These are phyloP conservation scores for Nycticebus coucang DNA, from an alignment of 2,113 vertebrate genomes.

Conservation along the genomic window DNA sequence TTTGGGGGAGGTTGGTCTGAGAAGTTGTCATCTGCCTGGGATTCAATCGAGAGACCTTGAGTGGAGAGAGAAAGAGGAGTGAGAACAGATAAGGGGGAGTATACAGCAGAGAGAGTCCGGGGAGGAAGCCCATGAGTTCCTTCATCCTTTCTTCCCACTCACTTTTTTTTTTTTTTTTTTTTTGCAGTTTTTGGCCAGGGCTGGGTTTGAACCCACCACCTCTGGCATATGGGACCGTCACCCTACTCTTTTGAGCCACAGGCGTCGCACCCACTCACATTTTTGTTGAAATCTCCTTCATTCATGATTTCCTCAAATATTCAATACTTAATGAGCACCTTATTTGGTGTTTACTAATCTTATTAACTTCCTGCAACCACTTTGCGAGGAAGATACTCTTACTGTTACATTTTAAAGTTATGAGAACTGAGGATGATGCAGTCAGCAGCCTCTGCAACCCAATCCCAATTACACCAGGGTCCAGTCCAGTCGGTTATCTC, in stretches of 20 bases:
- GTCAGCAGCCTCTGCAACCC: no score
- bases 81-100: background rate
- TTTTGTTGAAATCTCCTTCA: background rate
- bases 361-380: background rate
- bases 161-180: background rate
- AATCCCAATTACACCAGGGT: background rate
- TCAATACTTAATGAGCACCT: background rate
- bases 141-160: background rate
- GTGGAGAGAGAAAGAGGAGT: background rate
- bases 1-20: no score
- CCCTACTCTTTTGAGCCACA: no score
- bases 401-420: background rate
- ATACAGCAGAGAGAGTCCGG: background rate
- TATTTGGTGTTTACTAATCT: background rate
- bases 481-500: background rate
- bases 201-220: no score
- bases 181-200: no score
- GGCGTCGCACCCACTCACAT: background rate
- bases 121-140: background rate
- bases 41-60: background rate
- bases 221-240: no score
- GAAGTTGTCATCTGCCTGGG: background rate
- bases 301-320: background rate
- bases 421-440: background rate
- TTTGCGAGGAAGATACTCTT: background rate